Evolutionary conservation across 2,888 invertebrate genomes (phyloP), one percentile per base, ranked within the genome.

Genomic region (Buathra laborator): DNA sequence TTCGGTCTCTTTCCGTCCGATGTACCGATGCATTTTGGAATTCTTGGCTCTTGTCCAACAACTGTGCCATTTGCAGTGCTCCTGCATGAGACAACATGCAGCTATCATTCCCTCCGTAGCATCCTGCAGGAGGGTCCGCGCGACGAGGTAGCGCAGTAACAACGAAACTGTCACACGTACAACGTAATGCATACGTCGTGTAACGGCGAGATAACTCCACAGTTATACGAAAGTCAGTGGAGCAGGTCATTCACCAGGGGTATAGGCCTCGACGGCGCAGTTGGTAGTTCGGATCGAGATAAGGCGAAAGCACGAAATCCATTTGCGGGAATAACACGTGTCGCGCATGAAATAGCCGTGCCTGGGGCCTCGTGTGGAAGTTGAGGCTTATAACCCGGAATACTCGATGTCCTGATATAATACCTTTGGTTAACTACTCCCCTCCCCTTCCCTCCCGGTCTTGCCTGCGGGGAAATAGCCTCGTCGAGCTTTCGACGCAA

Each of bases 221-320:
- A n/a, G 48, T 48, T 48, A 16, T 56, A 56, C 48, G 59, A 70
- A 70, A 48, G 48, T 48, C 70, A 62, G 62, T 46, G 16, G 14
- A 29, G 14, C 43, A 37, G 37, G n/a, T 43, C 46, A 14, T 62
- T 62, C 37, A 37, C 37, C 37, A 9, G 5, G 37, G 37, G 70
- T 70, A 77, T 43, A 43, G 37, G 19, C 48, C 29, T n/a, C 37
- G 37, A 9, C 37, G 37, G 70, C 16, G 68, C 59, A 32, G 51
- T 62, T 4, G 16, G 19, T n/a, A 48, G 71, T 79, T 53, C 24
- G 70, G 16, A 64, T 76, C 59, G 12, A 51, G 68, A 64, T 76
- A 76, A 53, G 68, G 51, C 48, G 16, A 24, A 62, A 62, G 81
- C 68, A 64, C 43, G 70, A 62, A 62, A 76, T 64, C 62, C 81